A percentile compares a stretch with the other conserved stretches of the same genome.
These are phyloP conservation scores for Montipora sp. DNA, from an alignment of 64 coral and sea anemone genomes.

Conservation along the genomic window DNA sequence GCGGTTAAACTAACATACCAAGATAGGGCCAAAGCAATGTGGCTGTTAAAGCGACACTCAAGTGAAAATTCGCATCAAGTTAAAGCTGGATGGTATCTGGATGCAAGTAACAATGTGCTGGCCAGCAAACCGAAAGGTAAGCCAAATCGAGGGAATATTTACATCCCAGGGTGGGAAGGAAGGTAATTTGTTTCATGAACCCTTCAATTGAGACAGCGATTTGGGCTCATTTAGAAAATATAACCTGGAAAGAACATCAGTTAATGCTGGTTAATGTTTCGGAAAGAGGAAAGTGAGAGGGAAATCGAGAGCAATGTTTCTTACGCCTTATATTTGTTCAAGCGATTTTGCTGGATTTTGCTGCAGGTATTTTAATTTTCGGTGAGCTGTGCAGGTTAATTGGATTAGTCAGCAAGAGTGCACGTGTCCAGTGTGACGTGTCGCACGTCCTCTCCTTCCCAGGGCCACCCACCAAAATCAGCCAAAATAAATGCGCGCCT, in stretches of 20 bases:
- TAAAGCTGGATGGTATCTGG: slow-evolving; percentile 8
- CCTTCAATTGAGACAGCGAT: neutral
- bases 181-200: neutral
- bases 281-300: neutral
- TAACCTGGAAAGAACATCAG: neutral
- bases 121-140: slow-evolving; percentile 25
- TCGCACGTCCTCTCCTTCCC: too few relatives aligned
- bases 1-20: slow-evolving; percentile 21
- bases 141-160: neutral
- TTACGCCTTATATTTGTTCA: neutral
- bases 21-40: neutral
- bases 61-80: slow-evolving; percentile 38
- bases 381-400: too few relatives aligned
- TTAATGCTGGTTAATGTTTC: neutral
- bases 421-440: too few relatives aligned
- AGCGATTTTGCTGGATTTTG: too few relatives aligned
- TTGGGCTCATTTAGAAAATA: neutral
- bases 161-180: slow-evolving; percentile 3
- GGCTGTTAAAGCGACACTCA: slow-evolving; percentile 1
- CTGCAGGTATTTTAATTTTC: too few relatives aligned
- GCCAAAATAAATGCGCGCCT: too few relatives aligned
- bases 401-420: too few relatives aligned
- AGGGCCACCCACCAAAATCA: too few relatives aligned
- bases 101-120: slow-evolving; percentile 29
- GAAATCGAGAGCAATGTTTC: neutral